A percentile compares a stretch with the other conserved stretches of the same genome.
Evolutionary conservation across 2,797 vertebrate species (phyloP).

Genomic region (Luscinia megarhynchos): DNA sequence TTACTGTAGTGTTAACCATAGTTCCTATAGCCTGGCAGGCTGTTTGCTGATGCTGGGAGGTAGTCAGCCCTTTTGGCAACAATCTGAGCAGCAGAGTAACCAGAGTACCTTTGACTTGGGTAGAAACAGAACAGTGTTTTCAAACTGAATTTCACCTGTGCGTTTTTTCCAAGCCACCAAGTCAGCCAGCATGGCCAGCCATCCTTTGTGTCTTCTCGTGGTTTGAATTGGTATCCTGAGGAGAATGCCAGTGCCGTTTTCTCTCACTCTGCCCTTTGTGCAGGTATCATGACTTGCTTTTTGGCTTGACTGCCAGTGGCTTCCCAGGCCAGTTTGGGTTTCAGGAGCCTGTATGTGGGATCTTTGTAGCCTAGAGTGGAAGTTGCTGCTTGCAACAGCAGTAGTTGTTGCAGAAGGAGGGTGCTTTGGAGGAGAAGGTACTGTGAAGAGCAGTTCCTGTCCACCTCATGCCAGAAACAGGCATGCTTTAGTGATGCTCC

Average conservation of each 20-base stretch:
- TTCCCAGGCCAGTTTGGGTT: neutral
- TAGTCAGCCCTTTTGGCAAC: neutral
- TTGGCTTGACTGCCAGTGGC: neutral
- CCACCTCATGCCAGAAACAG: neutral
- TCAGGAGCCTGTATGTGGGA: neutral
- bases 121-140: neutral
- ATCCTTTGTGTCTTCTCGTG: accelerated
- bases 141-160: accelerated
- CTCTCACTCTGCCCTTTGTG: neutral
- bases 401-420: neutral
- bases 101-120: accelerated
- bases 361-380: neutral
- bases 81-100: neutral
- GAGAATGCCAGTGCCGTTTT: neutral
- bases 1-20: neutral
- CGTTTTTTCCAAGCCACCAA: neutral
- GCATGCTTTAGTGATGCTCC: neutral
- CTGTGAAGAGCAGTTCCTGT: neutral
- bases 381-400: neutral
- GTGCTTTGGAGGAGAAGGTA: neutral
- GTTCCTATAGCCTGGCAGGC: neutral
- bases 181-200: too few species aligned
- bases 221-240: neutral
- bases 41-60: neutral
- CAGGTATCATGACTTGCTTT: neutral